Evolutionary conservation across 2,888 invertebrate species (phyloP), one percentile per base, ranked within the genome.

Genomic region (Caprella mutica): DNA sequence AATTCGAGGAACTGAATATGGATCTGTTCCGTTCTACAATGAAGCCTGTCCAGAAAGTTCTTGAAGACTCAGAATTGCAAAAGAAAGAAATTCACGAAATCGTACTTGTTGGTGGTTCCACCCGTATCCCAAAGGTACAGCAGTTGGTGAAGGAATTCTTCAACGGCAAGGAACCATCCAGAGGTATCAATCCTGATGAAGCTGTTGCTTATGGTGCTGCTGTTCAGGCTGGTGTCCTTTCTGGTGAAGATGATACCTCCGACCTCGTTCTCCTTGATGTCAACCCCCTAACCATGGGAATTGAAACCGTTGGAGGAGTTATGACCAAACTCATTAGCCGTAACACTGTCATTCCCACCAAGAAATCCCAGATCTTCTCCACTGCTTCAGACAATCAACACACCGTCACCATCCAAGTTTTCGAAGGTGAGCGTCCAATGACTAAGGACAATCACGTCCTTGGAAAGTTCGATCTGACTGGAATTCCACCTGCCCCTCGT

Each of bases 341-440:
- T 69, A 98, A 98, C 80, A 97, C 97, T 26, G 94, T 96, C 65
- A 97, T 99, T 70, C 98, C 98, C 29, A 97, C 97, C 54, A 97
- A 97, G 79, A 97, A 98, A 74, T 91, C 92, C 0, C 97, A 98
- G 76, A 93, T 97, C 72, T 99, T 98, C 83, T 94, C 96, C 0
- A 98, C 98, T 1, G 96, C 97, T 56, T 89, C 93, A 27, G 98
- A 98, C 74, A 98, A 97, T 75, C 98, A 98, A 74, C 92, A 94
- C 75, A 94, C 94, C 3, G 97, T 99, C 53, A 97, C 96, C 67
- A 98, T 98, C 72, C 91, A 93, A 75, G 93, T 94, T 0, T 97
- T 90, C 73, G 97, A 99, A 77, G 97, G 98, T 69, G 98, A 99
- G 76, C 85, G 98, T 70, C 94, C 97, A 26, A 96, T 98, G 97